Evolutionary conservation across 1,140 invertebrate genomes (phyloP).

Genomic region (Triops longicaudatus): DNA sequence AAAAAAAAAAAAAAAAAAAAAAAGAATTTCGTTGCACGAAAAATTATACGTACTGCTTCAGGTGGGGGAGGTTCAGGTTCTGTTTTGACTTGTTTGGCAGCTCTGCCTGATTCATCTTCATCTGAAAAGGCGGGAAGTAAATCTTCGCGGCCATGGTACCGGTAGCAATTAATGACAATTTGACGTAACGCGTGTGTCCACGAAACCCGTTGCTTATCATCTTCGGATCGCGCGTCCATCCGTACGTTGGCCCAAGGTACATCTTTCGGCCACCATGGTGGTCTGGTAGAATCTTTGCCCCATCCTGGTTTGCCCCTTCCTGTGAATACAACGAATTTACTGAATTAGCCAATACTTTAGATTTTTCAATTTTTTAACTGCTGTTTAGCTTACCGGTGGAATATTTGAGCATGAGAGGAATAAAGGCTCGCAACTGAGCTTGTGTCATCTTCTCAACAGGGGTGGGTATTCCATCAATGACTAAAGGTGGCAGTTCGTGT

Average conservation of each 20-base stretch:
- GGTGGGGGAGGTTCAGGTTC: conserved; percentile 34
- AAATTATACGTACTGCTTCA: conserved; percentile 27
- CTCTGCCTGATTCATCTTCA: conserved; percentile 59
- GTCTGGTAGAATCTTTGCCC: conserved; percentile 89
- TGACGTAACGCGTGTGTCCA: conserved; percentile 96
- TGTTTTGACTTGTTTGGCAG: conserved; percentile 37
- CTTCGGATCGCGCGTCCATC: conserved; percentile 91
- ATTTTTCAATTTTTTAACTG: not conserved
- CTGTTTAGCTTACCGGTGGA: conserved; percentile 57
- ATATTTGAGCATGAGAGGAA: conserved; percentile 96
- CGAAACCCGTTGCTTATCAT: conserved; percentile 95
- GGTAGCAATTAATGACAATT: conserved; percentile 97
- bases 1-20: too few relatives aligned
- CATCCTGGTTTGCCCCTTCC: conserved; percentile 93
- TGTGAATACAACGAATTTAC: conserved; percentile 33
- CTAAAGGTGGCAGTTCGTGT: conserved; percentile 88
- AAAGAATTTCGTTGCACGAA: too few relatives aligned
- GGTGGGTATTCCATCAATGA: conserved; percentile 95
- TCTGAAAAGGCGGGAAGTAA: conserved; percentile 87
- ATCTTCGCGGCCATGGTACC: conserved; percentile 93
- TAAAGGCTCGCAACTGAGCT: conserved; percentile 90
- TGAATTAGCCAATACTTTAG: conserved; percentile 17
- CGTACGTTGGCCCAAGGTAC: conserved; percentile 95
- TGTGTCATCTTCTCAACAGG: conserved; percentile 99
- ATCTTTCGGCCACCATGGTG: conserved; percentile 95